Evolutionary conservation across 2,113 vertebrate species (phyloP), one percentile per base, ranked within the genome.

Genomic region (Rhea pennata): DNA sequence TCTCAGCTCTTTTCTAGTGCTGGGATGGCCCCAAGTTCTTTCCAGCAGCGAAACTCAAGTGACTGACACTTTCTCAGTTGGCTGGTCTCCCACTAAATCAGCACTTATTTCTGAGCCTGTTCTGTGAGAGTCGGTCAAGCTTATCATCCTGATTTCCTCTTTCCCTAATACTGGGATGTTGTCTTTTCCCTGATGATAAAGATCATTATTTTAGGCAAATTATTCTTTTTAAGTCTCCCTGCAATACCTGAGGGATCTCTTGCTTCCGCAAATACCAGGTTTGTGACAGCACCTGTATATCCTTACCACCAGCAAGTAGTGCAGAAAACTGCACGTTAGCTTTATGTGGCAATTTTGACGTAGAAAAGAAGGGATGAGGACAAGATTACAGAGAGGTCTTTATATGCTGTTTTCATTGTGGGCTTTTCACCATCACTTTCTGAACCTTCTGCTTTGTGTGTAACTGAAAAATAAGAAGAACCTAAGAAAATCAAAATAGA

Each of bases 171-270:
- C 6, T 3, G 54, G 53, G 54, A 56, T 29, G 31, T 31, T 58
- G 56, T 31, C 56, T 58, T 58, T 58, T 46, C 14, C 44, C 44
- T 46, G 44, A 88, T 50, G 48, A 48, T 59, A 54, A 84, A 29
- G 64, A 80, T 85, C 24, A 31, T 71, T 92, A 46, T 92, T 95
- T 64, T 97, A 95, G 93, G 94, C 93, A 95, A 92, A 84, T 91
- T 70, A 48, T 87, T 87, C 76, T 93, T 94, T 87, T 91, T 75
- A 81, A 74, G 39, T 75, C 67, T 84, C 51, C 70, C 27, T 73
- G 59, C 86, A 96, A 79, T 50, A 75, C 71, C 20, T 7, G 0
- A 51, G 33, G 56, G 36, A 33, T 62, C 72, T 80, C 44, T 7
- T 79, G 54, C 89, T 95, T 94, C 74, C 92, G 69, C 15, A 75